Conservation (phyloP, 2,113 vertebrate genomes). For the Leucoraja erinaceus region DNA sequence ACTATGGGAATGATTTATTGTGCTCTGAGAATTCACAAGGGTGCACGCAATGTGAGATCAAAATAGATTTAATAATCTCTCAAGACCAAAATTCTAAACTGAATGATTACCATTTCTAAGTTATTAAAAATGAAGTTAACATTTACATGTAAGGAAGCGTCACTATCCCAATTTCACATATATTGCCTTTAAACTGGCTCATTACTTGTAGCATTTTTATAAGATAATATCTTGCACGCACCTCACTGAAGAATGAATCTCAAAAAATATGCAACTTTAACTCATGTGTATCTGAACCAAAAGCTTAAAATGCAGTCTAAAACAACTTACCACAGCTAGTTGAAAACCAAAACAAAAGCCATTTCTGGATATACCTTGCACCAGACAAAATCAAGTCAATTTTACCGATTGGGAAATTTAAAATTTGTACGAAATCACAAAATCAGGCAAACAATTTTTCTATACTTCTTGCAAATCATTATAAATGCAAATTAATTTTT, state of each 20-base stretch:
- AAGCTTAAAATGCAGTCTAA: too few species aligned
- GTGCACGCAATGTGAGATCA: not conserved
- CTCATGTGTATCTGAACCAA: not conserved
- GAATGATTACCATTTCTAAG: not conserved
- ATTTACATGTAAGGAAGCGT: not conserved
- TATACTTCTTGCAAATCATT: not conserved
- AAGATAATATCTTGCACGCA: not conserved
- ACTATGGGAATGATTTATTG: too few species aligned
- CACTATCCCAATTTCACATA: not conserved
- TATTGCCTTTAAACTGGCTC: not conserved
- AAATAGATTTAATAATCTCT: too few species aligned
- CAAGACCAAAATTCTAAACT: not conserved
- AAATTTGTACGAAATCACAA: not conserved
- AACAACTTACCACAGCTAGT: too few species aligned
- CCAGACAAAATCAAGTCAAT: not conserved
- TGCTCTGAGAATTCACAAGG: not conserved
- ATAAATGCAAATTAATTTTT: not conserved
- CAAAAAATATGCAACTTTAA: not conserved
- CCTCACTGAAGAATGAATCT: not conserved
- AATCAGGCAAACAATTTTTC: not conserved
- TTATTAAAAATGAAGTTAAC: not conserved
- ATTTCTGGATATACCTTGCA: not conserved
- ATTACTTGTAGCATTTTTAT: not conserved
- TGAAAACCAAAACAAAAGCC: too few species aligned
- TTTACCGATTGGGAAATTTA: not conserved